Evolutionary conservation across 2,888 invertebrate genomes (phyloP).

Genomic region (Schizotus pectinicornis): DNA sequence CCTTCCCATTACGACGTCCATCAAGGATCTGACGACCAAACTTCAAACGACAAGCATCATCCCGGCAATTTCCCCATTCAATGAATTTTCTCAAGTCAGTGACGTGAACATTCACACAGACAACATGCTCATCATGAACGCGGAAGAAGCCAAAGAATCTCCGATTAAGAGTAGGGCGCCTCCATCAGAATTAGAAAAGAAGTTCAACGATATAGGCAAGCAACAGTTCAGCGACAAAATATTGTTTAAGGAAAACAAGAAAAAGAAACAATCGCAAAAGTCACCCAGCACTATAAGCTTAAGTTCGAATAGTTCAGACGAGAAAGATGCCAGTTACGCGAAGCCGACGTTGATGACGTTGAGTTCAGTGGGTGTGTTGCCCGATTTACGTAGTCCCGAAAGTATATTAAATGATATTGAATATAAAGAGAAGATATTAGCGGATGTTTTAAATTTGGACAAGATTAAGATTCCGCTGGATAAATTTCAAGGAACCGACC

Average conservation of each 20-base stretch:
- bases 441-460: slow-evolving; percentile 70
- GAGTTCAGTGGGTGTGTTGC: slow-evolving; percentile 59
- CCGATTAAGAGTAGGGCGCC: slow-evolving; percentile 62
- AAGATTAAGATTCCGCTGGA: slow-evolving; percentile 44
- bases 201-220: slow-evolving; percentile 74
- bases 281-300: slow-evolving; percentile 41
- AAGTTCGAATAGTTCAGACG: slow-evolving; percentile 53
- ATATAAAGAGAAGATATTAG: slow-evolving; percentile 75
- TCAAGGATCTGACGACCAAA: slow-evolving; percentile 53
- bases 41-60: slow-evolving; percentile 51
- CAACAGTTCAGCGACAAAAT: slow-evolving; percentile 76
- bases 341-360: slow-evolving; percentile 60
- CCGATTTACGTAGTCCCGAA: slow-evolving; percentile 67
- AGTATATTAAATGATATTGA: slow-evolving; percentile 74
- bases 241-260: slow-evolving; percentile 66
- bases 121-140: slow-evolving; percentile 62
- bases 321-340: slow-evolving; percentile 40
- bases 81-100: slow-evolving; percentile 40
- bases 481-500: slow-evolving; percentile 23
- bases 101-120: slow-evolving; percentile 56
- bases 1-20: slow-evolving; percentile 44
- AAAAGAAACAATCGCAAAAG: slow-evolving; percentile 54
- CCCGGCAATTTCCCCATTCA: slow-evolving; percentile 47
- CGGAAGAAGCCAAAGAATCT: slow-evolving; percentile 80
- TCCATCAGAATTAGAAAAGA: slow-evolving; percentile 50